A percentile compares a stretch with the other conserved stretches of the same genome.
phyloP scores from a whole-genome alignment of 2,113 vertebrate genomes.

The Scalopus aquaticus region DNA sequence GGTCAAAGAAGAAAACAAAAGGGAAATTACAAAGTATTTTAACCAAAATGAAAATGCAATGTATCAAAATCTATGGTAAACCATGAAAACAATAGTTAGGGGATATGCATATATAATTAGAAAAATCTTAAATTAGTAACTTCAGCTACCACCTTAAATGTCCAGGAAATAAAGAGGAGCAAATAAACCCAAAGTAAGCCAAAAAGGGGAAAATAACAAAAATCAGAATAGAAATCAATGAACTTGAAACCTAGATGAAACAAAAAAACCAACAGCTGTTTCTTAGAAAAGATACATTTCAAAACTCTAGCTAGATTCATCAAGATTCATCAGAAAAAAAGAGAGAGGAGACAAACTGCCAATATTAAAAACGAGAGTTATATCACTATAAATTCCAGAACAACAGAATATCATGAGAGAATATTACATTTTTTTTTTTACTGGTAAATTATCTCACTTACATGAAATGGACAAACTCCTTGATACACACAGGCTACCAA shows the following conservation, averaged over 20 bases:
- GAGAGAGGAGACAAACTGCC: not conserved
- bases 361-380: not conserved
- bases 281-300: not conserved
- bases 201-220: not conserved
- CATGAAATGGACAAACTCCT: not conserved
- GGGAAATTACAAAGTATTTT: not conserved
- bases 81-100: not conserved
- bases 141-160: not conserved
- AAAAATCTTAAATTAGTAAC: constrained; percentile 8
- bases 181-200: not conserved
- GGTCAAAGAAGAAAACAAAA: not conserved
- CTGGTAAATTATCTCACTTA: not conserved
- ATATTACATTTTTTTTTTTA: not conserved
- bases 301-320: not conserved
- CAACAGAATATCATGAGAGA: not conserved
- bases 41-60: not conserved
- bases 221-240: not conserved
- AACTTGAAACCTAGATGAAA: not conserved
- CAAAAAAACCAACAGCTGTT: not conserved
- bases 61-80: not conserved
- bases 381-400: not conserved
- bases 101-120: not conserved
- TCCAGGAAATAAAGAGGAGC: not conserved
- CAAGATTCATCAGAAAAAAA: not conserved
- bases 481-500: not conserved